These are phyloP conservation scores for Poeciliopsis paucimaculata DNA, from an alignment of 2,797 vertebrate genomes.

Conservation along the genomic window DNA sequence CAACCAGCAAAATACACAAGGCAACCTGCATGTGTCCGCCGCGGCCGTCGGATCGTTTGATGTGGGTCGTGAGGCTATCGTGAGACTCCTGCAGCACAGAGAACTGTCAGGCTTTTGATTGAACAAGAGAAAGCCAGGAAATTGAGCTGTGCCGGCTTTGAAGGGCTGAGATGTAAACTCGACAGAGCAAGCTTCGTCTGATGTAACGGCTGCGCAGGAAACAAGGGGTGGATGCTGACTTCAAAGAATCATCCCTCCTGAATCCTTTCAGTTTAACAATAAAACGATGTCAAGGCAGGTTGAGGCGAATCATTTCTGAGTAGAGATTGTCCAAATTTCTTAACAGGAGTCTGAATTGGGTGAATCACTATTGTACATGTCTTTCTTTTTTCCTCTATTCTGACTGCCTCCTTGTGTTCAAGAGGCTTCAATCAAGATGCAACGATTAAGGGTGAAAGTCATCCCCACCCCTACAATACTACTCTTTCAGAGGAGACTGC, in stretches of 20 bases:
- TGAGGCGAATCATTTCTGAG: conserved; percentile 31
- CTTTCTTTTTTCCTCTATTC: conserved; percentile 39
- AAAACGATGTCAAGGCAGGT: conserved; percentile 32
- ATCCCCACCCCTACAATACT: conserved; percentile 63
- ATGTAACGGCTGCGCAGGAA: conserved; percentile 43
- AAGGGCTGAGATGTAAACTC: conserved; percentile 61
- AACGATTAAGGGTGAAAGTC: conserved; percentile 67
- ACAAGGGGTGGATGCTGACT: conserved; percentile 27
- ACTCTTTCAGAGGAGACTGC: conserved; percentile 60
- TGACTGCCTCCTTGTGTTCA: conserved; percentile 53
- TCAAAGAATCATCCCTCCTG: conserved; percentile 45
- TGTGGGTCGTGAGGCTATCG: conserved; percentile 61
- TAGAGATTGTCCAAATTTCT: conserved; percentile 43
- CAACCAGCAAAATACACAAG: conserved; percentile 32
- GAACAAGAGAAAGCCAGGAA: conserved; percentile 43
- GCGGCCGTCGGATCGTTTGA: conserved; percentile 54
- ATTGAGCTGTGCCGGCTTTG: conserved; percentile 59
- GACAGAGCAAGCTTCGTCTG: conserved; percentile 46
- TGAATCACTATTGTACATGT: conserved; percentile 9
- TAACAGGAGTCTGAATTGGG: conserved; percentile 41
- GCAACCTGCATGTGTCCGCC: conserved; percentile 36
- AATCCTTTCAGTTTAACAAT: conserved; percentile 42
- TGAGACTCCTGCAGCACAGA: conserved; percentile 41
- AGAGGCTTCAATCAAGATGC: conserved; percentile 63
- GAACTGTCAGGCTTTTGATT: conserved; percentile 46